phyloP scores from a whole-genome alignment of 2,888 invertebrate species.

The Caradrina kadenii region DNA sequence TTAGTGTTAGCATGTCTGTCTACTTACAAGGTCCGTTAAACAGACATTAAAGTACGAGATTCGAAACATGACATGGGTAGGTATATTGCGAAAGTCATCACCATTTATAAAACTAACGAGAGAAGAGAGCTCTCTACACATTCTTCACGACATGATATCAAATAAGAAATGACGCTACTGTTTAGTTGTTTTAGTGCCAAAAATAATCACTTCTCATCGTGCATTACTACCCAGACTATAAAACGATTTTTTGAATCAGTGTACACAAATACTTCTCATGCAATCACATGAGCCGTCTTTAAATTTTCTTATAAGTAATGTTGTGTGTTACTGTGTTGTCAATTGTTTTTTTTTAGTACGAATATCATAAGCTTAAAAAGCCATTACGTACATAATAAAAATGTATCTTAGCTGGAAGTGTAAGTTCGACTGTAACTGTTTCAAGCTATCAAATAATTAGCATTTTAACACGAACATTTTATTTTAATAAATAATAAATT shows the following conservation, averaged over 20 bases:
- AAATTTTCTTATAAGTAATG: background rate
- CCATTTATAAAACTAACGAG: background rate
- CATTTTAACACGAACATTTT: too few species aligned
- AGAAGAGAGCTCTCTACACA: background rate
- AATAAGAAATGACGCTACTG: constrained; percentile 10
- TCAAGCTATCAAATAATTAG: too few species aligned
- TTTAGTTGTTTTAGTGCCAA: constrained; percentile 14
- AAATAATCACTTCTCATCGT: constrained; percentile 26
- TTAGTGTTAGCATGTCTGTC: too few species aligned
- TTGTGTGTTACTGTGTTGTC: background rate
- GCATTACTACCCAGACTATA: constrained; percentile 6
- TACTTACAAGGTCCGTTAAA: too few species aligned
- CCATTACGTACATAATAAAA: too few species aligned
- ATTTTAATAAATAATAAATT: too few species aligned
- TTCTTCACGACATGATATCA: background rate
- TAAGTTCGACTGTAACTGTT: too few species aligned
- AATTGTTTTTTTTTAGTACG: too few species aligned
- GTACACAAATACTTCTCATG: constrained; percentile 27
- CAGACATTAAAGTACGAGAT: too few species aligned
- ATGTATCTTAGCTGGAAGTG: too few species aligned
- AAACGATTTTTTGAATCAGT: constrained; percentile 15
- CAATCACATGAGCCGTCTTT: constrained; percentile 6
- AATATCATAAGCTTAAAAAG: too few species aligned
- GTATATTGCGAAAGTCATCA: background rate
- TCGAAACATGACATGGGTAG: too few species aligned